These are phyloP conservation scores for Lepas anatifera DNA, from an alignment of 2,888 invertebrate genomes.

Conservation along the genomic window DNA sequence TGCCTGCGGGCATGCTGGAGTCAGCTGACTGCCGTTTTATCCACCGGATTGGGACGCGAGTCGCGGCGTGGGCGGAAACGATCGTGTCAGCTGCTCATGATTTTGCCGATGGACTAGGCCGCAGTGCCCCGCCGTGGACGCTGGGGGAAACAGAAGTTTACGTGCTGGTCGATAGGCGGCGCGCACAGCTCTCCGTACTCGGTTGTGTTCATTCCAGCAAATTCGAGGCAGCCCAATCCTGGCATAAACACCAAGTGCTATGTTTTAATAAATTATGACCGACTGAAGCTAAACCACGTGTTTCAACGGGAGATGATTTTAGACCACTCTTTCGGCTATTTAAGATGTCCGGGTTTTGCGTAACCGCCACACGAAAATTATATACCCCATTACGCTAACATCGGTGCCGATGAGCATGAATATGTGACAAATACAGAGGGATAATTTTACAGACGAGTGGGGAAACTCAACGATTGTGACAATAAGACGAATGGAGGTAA, in stretches of 20 bases:
- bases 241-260: background rate
- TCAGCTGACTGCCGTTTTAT: too few species aligned
- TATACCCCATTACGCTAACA: too few species aligned
- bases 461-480: too few species aligned
- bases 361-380: too few species aligned
- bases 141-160: background rate
- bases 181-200: background rate
- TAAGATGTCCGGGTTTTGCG: too few species aligned
- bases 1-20: too few species aligned
- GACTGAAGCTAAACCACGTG: background rate
- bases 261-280: constrained; percentile 9
- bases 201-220: constrained; percentile 7
- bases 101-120: background rate
- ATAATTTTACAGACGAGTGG: too few species aligned
- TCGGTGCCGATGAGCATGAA: too few species aligned
- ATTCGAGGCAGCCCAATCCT: background rate
- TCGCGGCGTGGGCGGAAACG: background rate
- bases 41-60: background rate
- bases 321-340: too few species aligned
- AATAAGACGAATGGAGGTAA: too few species aligned
- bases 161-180: background rate
- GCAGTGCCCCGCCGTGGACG: background rate
- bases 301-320: too few species aligned
- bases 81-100: background rate
- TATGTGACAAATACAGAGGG: too few species aligned